phyloP scores from a whole-genome alignment of 2,888 invertebrate species.

The Axea sp. region DNA sequence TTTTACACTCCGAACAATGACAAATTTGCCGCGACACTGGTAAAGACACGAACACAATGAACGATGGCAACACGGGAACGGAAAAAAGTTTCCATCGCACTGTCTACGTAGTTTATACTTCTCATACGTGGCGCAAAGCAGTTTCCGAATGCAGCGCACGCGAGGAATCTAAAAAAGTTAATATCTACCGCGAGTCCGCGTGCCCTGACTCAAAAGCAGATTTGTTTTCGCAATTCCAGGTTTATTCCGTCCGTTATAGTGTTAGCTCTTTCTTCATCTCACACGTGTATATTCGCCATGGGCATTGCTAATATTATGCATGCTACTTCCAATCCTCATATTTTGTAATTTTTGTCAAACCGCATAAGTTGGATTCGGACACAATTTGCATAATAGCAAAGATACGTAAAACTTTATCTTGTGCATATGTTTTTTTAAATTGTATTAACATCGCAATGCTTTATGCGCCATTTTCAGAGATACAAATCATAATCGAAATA shows the following conservation, averaged over 20 bases:
- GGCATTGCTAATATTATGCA: constrained; percentile 54
- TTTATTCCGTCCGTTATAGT: constrained; percentile 67
- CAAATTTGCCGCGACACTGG: constrained; percentile 24
- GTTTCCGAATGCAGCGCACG: constrained; percentile 69
- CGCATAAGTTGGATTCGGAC: constrained; percentile 18
- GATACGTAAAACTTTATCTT: not conserved
- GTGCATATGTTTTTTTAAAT: too few relatives aligned
- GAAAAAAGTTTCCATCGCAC: constrained; percentile 68
- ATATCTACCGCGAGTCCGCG: constrained; percentile 72
- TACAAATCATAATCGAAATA: too few relatives aligned
- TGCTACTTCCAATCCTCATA: constrained; percentile 45
- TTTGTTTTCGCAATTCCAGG: constrained; percentile 73
- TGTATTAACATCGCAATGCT: not conserved
- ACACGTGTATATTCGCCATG: constrained; percentile 11
- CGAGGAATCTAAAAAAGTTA: constrained; percentile 74
- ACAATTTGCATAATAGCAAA: constrained; percentile 36
- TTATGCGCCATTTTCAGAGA: not conserved
- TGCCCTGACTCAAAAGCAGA: constrained; percentile 73
- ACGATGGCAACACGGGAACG: constrained; percentile 51
- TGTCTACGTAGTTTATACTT: constrained; percentile 72
- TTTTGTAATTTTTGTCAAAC: constrained; percentile 52
- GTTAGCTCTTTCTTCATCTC: constrained; percentile 40
- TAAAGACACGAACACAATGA: constrained; percentile 31
- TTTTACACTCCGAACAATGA: constrained; percentile 19
- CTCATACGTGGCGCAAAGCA: constrained; percentile 66